phyloP scores from a whole-genome alignment of 2,113 vertebrate species.

The Crotalus horridus region DNA sequence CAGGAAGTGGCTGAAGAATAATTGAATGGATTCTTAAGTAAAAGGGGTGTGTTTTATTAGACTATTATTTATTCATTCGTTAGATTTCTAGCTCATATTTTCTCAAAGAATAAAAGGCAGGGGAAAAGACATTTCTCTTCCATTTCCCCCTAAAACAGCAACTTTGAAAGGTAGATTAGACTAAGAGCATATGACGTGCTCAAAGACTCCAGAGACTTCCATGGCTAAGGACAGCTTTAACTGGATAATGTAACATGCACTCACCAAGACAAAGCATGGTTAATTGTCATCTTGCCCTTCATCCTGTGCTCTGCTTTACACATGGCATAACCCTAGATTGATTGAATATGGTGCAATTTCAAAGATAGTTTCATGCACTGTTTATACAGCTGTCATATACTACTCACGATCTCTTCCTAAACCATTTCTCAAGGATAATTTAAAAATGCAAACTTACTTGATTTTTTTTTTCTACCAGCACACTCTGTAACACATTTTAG shows the following conservation, averaged over 20 bases:
- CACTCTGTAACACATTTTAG: neutral
- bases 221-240: neutral
- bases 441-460: neutral
- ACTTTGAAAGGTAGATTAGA: neutral
- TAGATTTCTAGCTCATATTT: neutral
- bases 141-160: neutral
- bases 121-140: neutral
- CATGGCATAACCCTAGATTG: neutral
- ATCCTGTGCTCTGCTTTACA: neutral
- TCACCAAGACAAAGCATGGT: neutral
- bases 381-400: neutral
- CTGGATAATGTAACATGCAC: neutral
- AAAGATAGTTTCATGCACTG: neutral
- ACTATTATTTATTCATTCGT: neutral
- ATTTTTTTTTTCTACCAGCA: too few relatives aligned
- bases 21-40: neutral
- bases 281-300: neutral
- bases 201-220: neutral
- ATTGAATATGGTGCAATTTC: neutral
- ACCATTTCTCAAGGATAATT: neutral
- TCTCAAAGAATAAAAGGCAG: neutral
- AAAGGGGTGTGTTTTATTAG: neutral
- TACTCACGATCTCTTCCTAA: neutral
- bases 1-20: neutral
- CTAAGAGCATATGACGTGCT: neutral